Percentiles rank a stretch among this genome's conserved stretches.
Conservation (phyloP, 2,113 vertebrate species). For the Catagonus wagneri region DNA sequence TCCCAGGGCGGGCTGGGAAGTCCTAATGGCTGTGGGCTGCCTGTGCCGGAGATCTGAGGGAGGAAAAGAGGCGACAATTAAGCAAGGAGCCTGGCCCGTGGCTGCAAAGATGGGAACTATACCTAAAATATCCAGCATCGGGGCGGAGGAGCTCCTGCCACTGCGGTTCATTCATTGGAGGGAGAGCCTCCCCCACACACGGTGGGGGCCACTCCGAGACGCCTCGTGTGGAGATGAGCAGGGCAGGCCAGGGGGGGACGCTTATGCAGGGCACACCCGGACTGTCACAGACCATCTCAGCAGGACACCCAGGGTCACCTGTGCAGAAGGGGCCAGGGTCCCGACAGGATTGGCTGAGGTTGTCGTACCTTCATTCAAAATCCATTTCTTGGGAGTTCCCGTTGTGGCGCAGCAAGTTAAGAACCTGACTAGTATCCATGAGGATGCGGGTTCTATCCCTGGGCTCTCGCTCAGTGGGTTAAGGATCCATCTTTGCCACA, state of each 20-base stretch:
- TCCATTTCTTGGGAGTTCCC: neutral
- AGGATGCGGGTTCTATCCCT: too few species aligned
- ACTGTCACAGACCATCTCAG: neutral
- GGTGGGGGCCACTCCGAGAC: neutral
- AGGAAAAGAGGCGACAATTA: fast-evolving
- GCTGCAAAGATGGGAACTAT: neutral
- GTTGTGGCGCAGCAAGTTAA: too few species aligned
- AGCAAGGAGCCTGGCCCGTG: neutral
- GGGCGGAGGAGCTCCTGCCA: neutral
- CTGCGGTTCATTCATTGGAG: neutral
- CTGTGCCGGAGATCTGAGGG: neutral
- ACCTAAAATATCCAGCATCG: fast-evolving
- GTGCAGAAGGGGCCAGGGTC: neutral
- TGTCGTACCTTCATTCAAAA: neutral
- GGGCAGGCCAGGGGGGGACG: neutral
- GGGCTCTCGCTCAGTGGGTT: too few species aligned
- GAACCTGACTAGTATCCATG: too few species aligned
- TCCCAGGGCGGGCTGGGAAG: neutral
- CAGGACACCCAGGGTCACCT: neutral
- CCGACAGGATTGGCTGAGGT: neutral
- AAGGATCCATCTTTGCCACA: too few species aligned
- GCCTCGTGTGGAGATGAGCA: neutral
- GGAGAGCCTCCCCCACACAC: neutral
- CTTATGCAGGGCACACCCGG: neutral
- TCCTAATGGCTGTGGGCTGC: neutral